Percentiles rank a stretch among this genome's conserved stretches.
Conservation (phyloP, 2,888 invertebrate species). For the Deroplatys truncata region DNA sequence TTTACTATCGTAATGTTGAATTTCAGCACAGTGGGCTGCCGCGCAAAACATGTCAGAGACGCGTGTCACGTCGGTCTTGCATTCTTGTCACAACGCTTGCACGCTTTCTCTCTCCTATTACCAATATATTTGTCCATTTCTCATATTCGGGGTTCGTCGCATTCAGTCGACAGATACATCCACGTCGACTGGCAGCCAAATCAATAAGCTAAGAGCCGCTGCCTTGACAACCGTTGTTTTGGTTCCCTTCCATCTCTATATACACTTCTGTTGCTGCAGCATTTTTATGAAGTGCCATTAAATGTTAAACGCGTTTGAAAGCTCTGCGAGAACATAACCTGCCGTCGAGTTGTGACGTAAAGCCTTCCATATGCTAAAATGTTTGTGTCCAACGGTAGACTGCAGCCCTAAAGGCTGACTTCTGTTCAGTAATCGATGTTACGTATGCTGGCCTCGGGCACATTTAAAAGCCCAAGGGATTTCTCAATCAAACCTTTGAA, state of each 20-base stretch:
- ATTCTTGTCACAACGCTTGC: neutral
- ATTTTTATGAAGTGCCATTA: neutral
- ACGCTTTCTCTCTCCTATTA: neutral
- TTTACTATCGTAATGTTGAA: neutral
- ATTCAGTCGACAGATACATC: neutral
- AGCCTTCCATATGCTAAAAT: neutral
- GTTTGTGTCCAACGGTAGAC: neutral
- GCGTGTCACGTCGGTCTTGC: neutral
- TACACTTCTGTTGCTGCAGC: too few relatives aligned
- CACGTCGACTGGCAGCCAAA: neutral
- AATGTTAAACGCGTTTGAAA: neutral
- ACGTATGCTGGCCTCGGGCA: neutral
- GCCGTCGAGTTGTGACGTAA: neutral
- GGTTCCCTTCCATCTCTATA: neutral
- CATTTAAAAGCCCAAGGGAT: neutral
- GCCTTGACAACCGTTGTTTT: neutral
- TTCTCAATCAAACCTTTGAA: neutral
- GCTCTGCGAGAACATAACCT: neutral
- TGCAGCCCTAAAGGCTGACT: neutral
- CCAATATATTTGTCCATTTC: slow-evolving; percentile 4
- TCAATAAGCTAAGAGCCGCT: neutral
- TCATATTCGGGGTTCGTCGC: neutral
- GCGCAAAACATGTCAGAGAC: neutral
- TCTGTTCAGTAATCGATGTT: neutral
- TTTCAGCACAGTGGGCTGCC: neutral